These are phyloP conservation scores for Callorhinus ursinus DNA, from an alignment of 2,113 vertebrate genomes.

Conservation along the genomic window DNA sequence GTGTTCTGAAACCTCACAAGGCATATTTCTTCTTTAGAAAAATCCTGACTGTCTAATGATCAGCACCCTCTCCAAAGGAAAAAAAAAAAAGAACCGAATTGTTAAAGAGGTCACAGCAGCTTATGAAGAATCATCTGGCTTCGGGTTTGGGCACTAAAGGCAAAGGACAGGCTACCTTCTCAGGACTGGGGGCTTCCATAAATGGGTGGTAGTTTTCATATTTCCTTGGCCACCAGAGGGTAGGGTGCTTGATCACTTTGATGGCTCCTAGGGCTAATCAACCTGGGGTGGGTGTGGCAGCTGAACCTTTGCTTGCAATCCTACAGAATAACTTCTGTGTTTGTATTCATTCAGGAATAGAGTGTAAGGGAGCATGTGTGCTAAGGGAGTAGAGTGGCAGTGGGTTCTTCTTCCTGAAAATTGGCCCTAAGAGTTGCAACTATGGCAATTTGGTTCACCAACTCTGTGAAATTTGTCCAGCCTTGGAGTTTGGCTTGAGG, in stretches of 20 bases:
- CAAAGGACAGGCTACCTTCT: background rate
- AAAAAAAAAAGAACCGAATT: background rate
- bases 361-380: background rate
- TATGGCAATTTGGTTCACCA: background rate
- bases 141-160: background rate
- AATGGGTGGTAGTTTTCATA: background rate
- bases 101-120: background rate
- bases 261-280: background rate
- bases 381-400: background rate
- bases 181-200: background rate
- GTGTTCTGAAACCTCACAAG: constrained; percentile 53
- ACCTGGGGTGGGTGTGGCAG: background rate
- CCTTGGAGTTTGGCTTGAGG: background rate
- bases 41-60: constrained; percentile 29
- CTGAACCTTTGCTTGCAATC: background rate
- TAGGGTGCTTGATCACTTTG: background rate
- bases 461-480: background rate
- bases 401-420: background rate
- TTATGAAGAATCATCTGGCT: background rate
- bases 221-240: background rate
- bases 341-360: background rate
- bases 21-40: constrained; percentile 60
- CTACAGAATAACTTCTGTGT: background rate
- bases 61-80: background rate
- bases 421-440: background rate